Percentiles rank a stretch among this genome's conserved stretches.
Evolutionary conservation across 2,888 invertebrate species (phyloP).

Genomic region (Cephus pulcher): DNA sequence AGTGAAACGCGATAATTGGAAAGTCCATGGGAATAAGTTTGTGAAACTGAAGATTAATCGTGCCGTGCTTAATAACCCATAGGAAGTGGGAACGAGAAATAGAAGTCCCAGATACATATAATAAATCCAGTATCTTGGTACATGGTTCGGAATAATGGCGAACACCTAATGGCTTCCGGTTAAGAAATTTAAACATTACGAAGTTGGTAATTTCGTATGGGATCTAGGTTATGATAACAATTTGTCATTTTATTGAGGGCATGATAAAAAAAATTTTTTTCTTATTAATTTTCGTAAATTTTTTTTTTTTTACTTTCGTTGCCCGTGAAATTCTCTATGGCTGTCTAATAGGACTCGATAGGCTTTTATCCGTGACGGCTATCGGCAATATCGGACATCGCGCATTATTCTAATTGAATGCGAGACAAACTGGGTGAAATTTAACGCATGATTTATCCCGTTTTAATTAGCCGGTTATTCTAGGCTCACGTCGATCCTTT

Average conservation of each 20-base stretch:
- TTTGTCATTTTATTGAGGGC: not conserved
- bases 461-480: constrained; percentile 13
- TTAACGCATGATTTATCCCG: constrained; percentile 17
- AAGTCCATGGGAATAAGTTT: not conserved
- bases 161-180: not conserved
- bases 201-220: not conserved
- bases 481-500: constrained; percentile 5
- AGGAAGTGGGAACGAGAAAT: not conserved
- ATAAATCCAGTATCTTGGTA: not conserved
- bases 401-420: not conserved
- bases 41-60: constrained; percentile 7
- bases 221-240: not conserved
- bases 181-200: not conserved
- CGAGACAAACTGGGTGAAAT: constrained; percentile 12
- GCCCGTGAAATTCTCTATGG: not conserved
- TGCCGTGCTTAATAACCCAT: constrained; percentile 23
- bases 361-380: not conserved
- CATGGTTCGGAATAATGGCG: not conserved
- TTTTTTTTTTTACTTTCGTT: no score
- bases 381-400: not conserved
- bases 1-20: not conserved
- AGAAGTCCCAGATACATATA: not conserved
- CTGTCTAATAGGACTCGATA: not conserved
- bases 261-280: no score
- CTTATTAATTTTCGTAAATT: not conserved